phyloP scores from a whole-genome alignment of 2,888 invertebrate genomes.

The Tetrapedia diversipes region DNA sequence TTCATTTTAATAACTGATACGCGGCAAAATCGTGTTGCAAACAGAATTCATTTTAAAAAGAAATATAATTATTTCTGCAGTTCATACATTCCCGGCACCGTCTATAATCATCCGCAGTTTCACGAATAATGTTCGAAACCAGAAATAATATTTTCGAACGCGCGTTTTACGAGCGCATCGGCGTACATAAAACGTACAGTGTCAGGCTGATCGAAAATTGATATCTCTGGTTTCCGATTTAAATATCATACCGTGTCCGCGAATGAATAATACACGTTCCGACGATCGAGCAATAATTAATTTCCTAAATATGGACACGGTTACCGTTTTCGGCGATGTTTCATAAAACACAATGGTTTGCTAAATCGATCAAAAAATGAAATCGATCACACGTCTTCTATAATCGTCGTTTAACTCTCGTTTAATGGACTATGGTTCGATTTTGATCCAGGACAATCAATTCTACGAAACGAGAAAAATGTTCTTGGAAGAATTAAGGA shows the following conservation, averaged over 20 bases:
- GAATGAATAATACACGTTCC: background rate
- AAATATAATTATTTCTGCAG: background rate
- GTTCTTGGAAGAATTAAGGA: too few relatives aligned
- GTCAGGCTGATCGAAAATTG: background rate
- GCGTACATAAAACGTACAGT: background rate
- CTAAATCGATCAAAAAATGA: background rate
- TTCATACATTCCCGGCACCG: too few relatives aligned
- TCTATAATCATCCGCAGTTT: too few relatives aligned
- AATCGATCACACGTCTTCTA: conserved; percentile 11
- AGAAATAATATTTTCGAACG: conserved; percentile 7
- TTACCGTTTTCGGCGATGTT: background rate
- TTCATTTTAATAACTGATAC: background rate
- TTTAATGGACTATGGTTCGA: too few relatives aligned
- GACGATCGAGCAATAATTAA: background rate
- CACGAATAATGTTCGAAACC: background rate
- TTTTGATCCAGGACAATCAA: too few relatives aligned
- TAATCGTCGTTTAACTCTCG: conserved; percentile 37
- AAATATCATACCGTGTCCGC: background rate
- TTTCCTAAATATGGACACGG: background rate
- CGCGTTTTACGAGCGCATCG: background rate
- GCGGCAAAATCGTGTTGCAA: background rate
- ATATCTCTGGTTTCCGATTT: conserved; percentile 1
- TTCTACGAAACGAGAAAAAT: too few relatives aligned
- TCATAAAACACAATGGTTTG: background rate
- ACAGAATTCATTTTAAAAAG: background rate